phyloP scores from a whole-genome alignment of 2,888 invertebrate genomes.

The Pseudolycoriella hygida region DNA sequence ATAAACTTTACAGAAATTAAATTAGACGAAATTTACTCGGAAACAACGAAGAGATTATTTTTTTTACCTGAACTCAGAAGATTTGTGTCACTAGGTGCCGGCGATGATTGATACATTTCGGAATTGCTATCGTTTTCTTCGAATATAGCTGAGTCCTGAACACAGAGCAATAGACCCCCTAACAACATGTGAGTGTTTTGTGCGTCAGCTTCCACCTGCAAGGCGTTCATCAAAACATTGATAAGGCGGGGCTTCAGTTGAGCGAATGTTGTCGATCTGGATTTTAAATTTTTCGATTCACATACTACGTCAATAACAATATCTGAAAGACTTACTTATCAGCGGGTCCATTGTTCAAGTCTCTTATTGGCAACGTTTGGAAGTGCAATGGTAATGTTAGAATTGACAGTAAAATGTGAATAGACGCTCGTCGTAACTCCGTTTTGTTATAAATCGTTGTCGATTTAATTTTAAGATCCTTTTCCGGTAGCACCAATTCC shows the following conservation, averaged over 20 bases:
- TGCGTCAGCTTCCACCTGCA: constrained; percentile 70
- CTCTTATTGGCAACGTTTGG: constrained; percentile 53
- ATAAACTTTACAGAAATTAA: too few relatives aligned
- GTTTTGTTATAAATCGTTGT: constrained; percentile 44
- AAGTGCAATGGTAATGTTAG: constrained; percentile 88
- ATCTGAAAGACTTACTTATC: constrained; percentile 27
- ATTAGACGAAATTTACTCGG: background rate
- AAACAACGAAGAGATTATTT: background rate
- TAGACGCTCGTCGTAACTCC: constrained; percentile 77
- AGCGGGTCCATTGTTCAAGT: constrained; percentile 39
- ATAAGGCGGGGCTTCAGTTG: constrained; percentile 57
- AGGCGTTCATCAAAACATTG: constrained; percentile 64
- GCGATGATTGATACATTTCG: constrained; percentile 29
- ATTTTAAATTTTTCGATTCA: background rate
- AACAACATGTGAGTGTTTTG: constrained; percentile 76
- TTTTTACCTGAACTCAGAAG: constrained; percentile 48
- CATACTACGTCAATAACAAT: constrained; percentile 16
- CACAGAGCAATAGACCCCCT: constrained; percentile 57
- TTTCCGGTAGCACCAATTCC: constrained; percentile 78
- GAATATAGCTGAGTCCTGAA: constrained; percentile 60
- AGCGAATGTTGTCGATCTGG: constrained; percentile 37
- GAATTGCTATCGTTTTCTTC: constrained; percentile 38
- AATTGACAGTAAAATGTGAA: constrained; percentile 78
- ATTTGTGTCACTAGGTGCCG: constrained; percentile 30
- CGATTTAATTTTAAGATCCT: constrained; percentile 58